Evolutionary conservation across 2,113 vertebrate species (phyloP), one percentile per base, ranked within the genome.

Genomic region (Dipodomys stephensi): DNA sequence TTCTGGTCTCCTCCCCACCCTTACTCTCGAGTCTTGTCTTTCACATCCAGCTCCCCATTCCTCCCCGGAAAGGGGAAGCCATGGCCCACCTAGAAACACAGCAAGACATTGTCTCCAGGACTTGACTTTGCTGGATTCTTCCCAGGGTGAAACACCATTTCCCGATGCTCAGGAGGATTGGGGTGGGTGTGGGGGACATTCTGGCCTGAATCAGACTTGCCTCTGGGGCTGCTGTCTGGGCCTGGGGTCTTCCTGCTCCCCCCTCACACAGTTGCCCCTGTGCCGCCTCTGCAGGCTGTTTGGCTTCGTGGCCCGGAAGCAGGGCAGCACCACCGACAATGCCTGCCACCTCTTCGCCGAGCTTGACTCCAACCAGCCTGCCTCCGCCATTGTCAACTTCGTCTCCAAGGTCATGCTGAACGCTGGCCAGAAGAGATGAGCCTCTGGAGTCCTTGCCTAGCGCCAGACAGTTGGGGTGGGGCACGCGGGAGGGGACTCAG

Each of bases 271-370:
- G 8, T 13, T 5, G 0, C 27, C 69, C 94, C 27, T 67, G 93
- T 96, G 27, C 53, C 92, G 16, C 9, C 81, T 44, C 23, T 32
- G 0, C 97, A 99, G 99, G 97, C 98, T 99, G 97, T 99, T 99
- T 0, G 99, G 99, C 72, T 99, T 99, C 0, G 99, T 99, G 97
- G 99, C 99, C 16, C 98, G 99, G 90, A 99, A 99, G 96, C 99
- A 99, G 97, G 99, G 99, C 96, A 99, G 99, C 98, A 99, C 99
- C 94, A 99, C 99, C 7, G 99, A 99, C 98, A 99, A 99, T 12
- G 97, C 99, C 93, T 99, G 99, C 97, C 99, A 99, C 98, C 99
- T 99, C 92, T 99, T 99, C 28, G 99, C 99, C 0, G 99, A 99
- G 98, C 98, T 99, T 94, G 99, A 99, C 93, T 98, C 99, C 0